Base-by-base conservation (phyloP, 2,888 invertebrate genomes). In the Athetis lepigone region DNA sequence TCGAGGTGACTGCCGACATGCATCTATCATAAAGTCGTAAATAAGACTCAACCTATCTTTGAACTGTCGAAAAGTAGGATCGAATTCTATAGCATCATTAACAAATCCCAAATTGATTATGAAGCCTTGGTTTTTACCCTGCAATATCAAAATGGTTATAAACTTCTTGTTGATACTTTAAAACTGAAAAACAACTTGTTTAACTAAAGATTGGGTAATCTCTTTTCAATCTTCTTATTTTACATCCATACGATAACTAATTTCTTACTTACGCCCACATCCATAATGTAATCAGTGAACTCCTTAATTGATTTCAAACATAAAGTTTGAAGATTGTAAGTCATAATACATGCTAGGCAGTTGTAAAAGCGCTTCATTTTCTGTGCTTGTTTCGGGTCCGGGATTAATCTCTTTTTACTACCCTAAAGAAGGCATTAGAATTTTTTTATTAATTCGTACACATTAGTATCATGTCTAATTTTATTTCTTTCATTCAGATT, bases 281-380 rank as follows among this genome's bases (percentile, higher is more conserved):
- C 97, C 74, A 97, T 95, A 36, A 99, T 95, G 76, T 97, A 98
- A 51, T 97, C 94, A 1, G 97, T 96, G 85, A 96, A 98, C 73
- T 97, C 97, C 50, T 96, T 93, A 82, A 98, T 96, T 4, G 98
- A 98, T 79, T 97, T 96, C 42, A 98, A 93, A 76, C 98, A 98
- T 33, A 98, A 89, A 21, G 96, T 96, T 88, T 98, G 98, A 60
- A 99, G 92, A 82, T 98, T 98, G 80, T 97, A 97, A 0, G 98
- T 98, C 99, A 99, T 99, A 40, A 98, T 95, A 27, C 97, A 97
- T 0, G 97, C 97, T 1, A 98, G 96, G 80, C 98, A 97, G 87
- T 98, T 97, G 88, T 97, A 98, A 90, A 98, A 98, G 45, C 96
- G 96, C 78, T 96, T 96, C 88, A 97, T 96, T 85, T 96, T 96